Base-by-base conservation (phyloP, 92 coral and sea anemone species). In the Umimayanthus chanpuru region DNA sequence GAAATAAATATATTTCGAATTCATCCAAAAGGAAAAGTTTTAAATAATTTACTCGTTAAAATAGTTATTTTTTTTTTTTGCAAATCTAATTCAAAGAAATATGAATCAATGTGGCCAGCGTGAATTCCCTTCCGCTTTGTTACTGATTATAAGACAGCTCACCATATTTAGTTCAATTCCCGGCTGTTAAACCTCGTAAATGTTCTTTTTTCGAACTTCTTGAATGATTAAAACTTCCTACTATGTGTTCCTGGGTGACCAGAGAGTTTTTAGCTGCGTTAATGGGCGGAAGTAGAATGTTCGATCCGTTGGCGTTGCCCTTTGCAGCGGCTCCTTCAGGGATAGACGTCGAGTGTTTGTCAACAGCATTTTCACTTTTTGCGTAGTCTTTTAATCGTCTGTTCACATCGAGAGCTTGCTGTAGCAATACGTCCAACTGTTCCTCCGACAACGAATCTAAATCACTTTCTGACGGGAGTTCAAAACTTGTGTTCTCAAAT, bases 401-500 rank as follows among this genome's bases (percentile, higher is more conserved):
- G 88, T 95, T 95, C 14, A 96, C 88, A 67, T 91, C 96, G 55
- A 76, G 88, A 30, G 98, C 96, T 75, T 92, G 88, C 30, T 88
- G 89, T 36, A 95, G 86, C 15, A 96, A 89, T 76, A 91, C 94
- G 75, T 96, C 99, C 4, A 96, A 71, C 80, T 96, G 94, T 44
- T 93, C 93, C 65, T 95, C 99, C 9, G 96, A 85, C 38, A 96
- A 76, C 41, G 40, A 85, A 77, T 95, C 98, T 38, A 96, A 78
- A 71, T 91, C 91, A 36, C 89, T 93, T 43, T 89, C 91, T 1
- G 87, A 67, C 49, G 56, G 65, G 18, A 47, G 4, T 43, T 61
- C 86, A 25, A 26, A 67, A 20, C 14, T 44, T 9, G 78, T 39
- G 87, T 25, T 65, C 47, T 29, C n/a, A 73, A 25, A 12, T 41